Evolutionary conservation across 2,113 vertebrate genomes (phyloP), one percentile per base, ranked within the genome.

Genomic region (Oceanodroma tethys): DNA sequence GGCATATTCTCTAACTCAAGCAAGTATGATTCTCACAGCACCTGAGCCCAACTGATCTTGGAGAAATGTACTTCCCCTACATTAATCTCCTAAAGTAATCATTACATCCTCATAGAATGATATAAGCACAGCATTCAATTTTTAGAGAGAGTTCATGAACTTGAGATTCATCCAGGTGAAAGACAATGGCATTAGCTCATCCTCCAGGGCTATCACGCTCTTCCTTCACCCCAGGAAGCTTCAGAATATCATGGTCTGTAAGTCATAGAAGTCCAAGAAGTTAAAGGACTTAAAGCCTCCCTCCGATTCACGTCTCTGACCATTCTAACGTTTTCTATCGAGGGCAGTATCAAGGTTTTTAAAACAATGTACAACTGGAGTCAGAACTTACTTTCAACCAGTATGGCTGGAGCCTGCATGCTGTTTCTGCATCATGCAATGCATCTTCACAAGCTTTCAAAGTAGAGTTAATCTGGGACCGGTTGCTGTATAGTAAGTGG

Each of bases 381-480:
- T 65, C 26, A 58, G 38, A 62, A 98, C 98, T 97, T 97, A 99
- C 99, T 98, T 99, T 99, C 85, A 99, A 95, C 98, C 99, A 99
- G 95, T 93, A 98, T 3, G 99, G 99, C 95, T 99, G 98, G 42
- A 99, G 98, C 53, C 95, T 98, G 96, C 99, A 99, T 1, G 99
- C 98, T 89, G 97, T 98, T 95, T 99, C 98, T 25, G 99, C 99
- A 83, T 99, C 99, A 1, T 94, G 97, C 94, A 99, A 88, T 0
- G 99, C 99, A 42, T 98, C 97, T 71, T 99, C 98, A 88, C 98
- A 98, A 71, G 97, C 98, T 90, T 98, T 99, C 96, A 99, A 98
- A 82, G 98, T 98, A n/a, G 98, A 99, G 94, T 99, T 98, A 96
- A 99, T 99, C 98, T 99, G 99, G 75, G 99, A 99, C 82, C 99